These are phyloP conservation scores for Rhagoletis zephyria DNA, from an alignment of 1,140 invertebrate species.

Conservation along the genomic window DNA sequence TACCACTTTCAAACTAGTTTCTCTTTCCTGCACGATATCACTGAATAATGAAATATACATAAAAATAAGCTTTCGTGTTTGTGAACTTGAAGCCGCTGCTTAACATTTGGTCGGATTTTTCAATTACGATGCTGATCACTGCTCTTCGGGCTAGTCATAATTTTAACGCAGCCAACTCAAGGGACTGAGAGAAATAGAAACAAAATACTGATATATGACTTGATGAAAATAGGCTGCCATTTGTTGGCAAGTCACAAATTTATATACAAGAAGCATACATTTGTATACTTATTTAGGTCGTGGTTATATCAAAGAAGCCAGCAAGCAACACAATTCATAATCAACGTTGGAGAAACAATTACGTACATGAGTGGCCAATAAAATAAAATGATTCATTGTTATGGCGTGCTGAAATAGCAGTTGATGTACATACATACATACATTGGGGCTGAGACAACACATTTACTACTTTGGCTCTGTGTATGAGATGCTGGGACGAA, in stretches of 20 bases:
- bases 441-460: too few relatives aligned
- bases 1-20: too few relatives aligned
- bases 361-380: constrained; percentile 57
- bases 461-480: too few relatives aligned
- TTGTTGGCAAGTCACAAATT: background rate
- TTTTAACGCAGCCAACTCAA: background rate
- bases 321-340: constrained; percentile 38
- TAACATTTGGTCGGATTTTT: constrained; percentile 8
- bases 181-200: background rate
- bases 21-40: too few relatives aligned
- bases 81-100: too few relatives aligned
- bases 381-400: constrained; percentile 56
- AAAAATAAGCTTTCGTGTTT: too few relatives aligned
- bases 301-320: background rate
- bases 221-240: background rate
- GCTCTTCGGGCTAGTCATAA: background rate
- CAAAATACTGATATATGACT: constrained; percentile 23
- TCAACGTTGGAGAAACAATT: constrained; percentile 55
- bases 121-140: constrained; percentile 25
- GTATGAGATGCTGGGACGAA: too few relatives aligned
- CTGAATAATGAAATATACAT: too few relatives aligned
- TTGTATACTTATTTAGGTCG: too few relatives aligned
- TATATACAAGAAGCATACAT: background rate
- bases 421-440: too few relatives aligned
- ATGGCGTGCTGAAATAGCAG: background rate